These are phyloP conservation scores for Griposia aprilina DNA, from an alignment of 2,888 invertebrate genomes.

Conservation along the genomic window DNA sequence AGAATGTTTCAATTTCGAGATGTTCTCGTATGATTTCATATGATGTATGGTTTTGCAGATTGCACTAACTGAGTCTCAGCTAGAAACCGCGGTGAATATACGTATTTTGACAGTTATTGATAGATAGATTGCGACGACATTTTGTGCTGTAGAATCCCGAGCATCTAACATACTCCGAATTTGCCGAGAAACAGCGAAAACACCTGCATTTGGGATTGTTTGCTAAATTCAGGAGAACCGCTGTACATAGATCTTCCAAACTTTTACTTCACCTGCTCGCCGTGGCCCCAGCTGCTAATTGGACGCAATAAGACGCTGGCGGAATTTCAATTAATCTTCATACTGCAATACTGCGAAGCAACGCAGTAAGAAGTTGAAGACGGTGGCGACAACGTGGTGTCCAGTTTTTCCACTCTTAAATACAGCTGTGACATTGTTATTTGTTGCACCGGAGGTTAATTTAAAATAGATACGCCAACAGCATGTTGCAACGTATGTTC, in stretches of 20 bases:
- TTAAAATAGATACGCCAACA: no score
- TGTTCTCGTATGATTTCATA: conserved; percentile 45
- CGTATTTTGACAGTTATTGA: conserved; percentile 61
- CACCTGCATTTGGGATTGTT: not conserved
- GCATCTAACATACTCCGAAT: not conserved
- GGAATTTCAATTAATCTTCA: conserved; percentile 28
- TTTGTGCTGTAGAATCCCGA: conserved; percentile 24
- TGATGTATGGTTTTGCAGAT: conserved; percentile 60
- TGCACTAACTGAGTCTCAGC: conserved; percentile 55
- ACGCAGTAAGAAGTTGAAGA: not conserved
- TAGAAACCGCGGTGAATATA: conserved; percentile 49
- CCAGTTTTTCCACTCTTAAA: not conserved
- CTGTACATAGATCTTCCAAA: not conserved
- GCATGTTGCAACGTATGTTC: not conserved
- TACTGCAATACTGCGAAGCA: conserved; percentile 2
- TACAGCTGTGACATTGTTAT: no score
- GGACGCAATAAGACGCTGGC: conserved; percentile 16
- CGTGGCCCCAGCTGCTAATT: conserved; percentile 14
- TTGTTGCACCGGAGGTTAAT: no score
- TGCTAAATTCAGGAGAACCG: not conserved
- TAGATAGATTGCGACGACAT: conserved; percentile 41
- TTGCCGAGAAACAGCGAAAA: conserved; percentile 12
- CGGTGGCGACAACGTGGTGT: not conserved
- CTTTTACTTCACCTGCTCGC: conserved; percentile 5
- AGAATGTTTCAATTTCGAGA: conserved; percentile 58